Base-by-base conservation (phyloP, 2,888 invertebrate species). In the Eupithecia insigniata region DNA sequence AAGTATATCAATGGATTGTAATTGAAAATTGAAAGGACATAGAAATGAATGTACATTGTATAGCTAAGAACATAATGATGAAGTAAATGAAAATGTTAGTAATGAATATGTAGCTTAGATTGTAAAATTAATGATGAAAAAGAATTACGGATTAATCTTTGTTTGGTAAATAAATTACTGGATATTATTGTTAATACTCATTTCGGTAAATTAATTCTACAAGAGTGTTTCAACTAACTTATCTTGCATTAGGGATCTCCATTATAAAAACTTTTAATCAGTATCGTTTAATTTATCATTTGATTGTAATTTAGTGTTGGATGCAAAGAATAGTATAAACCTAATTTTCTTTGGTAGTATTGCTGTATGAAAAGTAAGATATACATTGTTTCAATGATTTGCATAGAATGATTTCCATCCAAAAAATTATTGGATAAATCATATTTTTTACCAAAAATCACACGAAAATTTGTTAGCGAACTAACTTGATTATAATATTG, bases 1-100 rank as follows among this genome's bases (percentile, higher is more conserved):
- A 66, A 55, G 30, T 14, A 70, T 73, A 64, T 75, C 69, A 75
- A 75, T 73, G 36, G 69, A 69, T 43, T 43, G 70, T 72, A 73
- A 76, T 71, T 76, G 62, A 55, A 61, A 69, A 76, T 75, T 66
- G 66, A 61, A 55, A 18, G 60, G 46, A 51, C 43, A 18, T 43
- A n/a, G 8, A 51, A 22, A 14, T 72, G 61, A 69, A 69, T 66
- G 46, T 61, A n/a, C 34, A 69, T 66, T 66, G 46, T 61, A n/a
- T 28, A 60, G 18, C 26, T 67, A 67, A 67, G 18, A 30, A 8
- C 60, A 30, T 60, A 60, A 60, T 60, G 26, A 55, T 55, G 22
- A 26, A 26, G 55, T 1, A 55, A 55, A 22, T 14, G 26, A 55
- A 14, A 55, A 55, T 55, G 22, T 26, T 5, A 26, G 10, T 22